phyloP scores from a whole-genome alignment of 2,797 vertebrate species.

The Poecilia picta region DNA sequence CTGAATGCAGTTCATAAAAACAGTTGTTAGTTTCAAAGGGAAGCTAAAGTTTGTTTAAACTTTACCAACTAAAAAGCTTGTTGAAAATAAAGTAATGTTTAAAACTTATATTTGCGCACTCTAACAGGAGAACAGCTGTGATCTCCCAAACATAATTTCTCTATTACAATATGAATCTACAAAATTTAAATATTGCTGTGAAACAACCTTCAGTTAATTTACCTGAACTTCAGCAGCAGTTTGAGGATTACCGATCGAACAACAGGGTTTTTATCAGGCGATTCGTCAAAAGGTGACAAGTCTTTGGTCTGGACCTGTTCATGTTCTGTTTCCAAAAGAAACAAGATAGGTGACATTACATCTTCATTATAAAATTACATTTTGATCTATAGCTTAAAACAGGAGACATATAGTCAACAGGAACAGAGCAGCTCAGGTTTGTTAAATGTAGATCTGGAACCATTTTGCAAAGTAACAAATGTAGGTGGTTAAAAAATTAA shows the following conservation, averaged over 20 bases:
- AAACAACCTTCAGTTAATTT: not conserved
- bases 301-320: constrained; percentile 40
- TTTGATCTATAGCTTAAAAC: not conserved
- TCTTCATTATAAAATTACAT: not conserved
- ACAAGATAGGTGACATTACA: not conserved
- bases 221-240: constrained; percentile 81
- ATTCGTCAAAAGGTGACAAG: constrained; percentile 77
- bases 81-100: not conserved
- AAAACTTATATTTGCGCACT: not conserved
- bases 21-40: not conserved
- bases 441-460: not conserved
- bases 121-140: not conserved
- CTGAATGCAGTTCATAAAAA: not conserved
- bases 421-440: not conserved
- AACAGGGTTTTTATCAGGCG: constrained; percentile 83
- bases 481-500: not conserved
- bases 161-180: not conserved
- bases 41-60: not conserved
- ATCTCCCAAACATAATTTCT: not conserved
- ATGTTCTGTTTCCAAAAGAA: constrained; percentile 22
- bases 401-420: not conserved
- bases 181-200: not conserved
- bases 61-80: not conserved
- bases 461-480: not conserved
- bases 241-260: constrained; percentile 86